phyloP scores from a whole-genome alignment of 2,888 invertebrate genomes.

The Diploptera punctata region DNA sequence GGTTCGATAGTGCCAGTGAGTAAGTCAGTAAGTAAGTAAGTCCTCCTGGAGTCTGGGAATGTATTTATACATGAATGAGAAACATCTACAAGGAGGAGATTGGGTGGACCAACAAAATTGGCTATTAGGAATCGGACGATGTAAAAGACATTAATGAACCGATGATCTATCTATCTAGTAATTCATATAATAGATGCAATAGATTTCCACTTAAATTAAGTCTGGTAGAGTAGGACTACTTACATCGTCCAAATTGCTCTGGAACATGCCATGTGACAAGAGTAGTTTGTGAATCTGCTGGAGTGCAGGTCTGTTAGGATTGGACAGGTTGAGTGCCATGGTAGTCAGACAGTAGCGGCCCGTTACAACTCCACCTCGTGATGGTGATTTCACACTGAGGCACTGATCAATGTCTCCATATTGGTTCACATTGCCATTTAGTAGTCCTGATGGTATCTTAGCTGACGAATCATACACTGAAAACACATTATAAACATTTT shows the following conservation, averaged over 20 bases:
- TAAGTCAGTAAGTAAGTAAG: too few species aligned
- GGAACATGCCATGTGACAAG: conserved; percentile 68
- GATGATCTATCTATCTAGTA: too few species aligned
- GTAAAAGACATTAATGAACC: too few species aligned
- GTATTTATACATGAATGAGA: too few species aligned
- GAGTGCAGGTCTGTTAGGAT: conserved; percentile 56
- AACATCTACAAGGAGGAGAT: too few species aligned
- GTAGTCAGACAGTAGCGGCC: conserved; percentile 72
- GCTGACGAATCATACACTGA: conserved; percentile 76
- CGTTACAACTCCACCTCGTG: conserved; percentile 55
- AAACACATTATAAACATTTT: too few species aligned
- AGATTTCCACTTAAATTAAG: background rate
- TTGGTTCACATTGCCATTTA: conserved; percentile 73
- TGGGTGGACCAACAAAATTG: too few species aligned
- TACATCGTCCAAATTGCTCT: conserved; percentile 70
- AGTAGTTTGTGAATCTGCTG: conserved; percentile 61
- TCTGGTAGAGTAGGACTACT: conserved; percentile 57
- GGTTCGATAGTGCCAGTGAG: too few species aligned
- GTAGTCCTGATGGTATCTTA: conserved; percentile 70
- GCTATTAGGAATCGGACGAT: too few species aligned
- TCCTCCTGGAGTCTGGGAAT: too few species aligned
- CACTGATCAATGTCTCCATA: conserved; percentile 76
- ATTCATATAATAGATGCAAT: too few species aligned
- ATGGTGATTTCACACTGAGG: conserved; percentile 49
- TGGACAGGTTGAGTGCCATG: conserved; percentile 62